Evolutionary conservation across 2,113 vertebrate genomes (phyloP).

Genomic region (Mormyrus lacerda): DNA sequence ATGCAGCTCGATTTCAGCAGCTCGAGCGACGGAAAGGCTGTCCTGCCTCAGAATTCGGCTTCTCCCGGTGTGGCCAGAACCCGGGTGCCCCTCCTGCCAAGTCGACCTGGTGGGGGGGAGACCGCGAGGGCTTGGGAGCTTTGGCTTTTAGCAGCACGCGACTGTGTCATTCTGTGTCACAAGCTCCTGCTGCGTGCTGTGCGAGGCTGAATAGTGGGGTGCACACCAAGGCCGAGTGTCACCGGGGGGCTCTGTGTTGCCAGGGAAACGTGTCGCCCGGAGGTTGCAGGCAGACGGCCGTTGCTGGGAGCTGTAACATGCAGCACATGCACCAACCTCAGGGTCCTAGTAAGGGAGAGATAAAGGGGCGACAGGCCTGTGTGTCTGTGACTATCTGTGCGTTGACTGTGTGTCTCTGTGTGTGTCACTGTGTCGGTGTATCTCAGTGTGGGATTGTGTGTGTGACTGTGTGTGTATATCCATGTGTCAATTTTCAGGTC

Average conservation of each 20-base stretch:
- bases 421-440: not conserved
- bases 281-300: not conserved
- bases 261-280: not conserved
- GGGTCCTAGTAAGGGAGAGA: not conserved
- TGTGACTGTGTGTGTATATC: not conserved
- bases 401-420: conserved; percentile 14
- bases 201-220: not conserved
- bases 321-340: conserved; percentile 17
- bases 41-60: not conserved
- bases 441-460: not conserved
- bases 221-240: conserved; percentile 17
- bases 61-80: not conserved
- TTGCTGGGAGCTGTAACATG: not conserved
- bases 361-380: not conserved
- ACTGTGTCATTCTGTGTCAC: conserved; percentile 5
- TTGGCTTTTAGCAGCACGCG: not conserved
- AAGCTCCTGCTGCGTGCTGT: not conserved
- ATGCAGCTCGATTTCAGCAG: not conserved
- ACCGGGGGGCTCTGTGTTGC: not conserved
- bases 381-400: not conserved
- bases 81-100: not conserved
- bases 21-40: not conserved
- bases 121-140: not conserved
- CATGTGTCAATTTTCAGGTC: not conserved
- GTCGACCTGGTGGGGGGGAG: not conserved